Conservation (phyloP, 2,797 vertebrate species). For the Phaenicophaeus curvirostris region DNA sequence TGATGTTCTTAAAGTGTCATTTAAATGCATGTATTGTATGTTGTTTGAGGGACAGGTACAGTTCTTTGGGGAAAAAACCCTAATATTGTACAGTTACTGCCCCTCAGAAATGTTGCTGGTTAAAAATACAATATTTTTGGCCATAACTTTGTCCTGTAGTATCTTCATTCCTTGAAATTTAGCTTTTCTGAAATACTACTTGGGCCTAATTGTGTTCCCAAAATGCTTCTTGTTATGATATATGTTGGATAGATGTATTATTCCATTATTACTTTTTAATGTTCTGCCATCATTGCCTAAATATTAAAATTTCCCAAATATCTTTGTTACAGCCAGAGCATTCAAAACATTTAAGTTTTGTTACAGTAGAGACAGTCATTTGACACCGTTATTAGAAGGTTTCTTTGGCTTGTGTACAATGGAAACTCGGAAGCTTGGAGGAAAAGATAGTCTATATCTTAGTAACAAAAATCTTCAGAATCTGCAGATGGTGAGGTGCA, state of each 20-base stretch:
- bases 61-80: slow-evolving; percentile 9
- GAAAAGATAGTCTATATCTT: neutral
- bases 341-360: neutral
- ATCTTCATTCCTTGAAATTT: slow-evolving; percentile 73
- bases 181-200: slow-evolving; percentile 57
- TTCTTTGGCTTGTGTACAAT: neutral
- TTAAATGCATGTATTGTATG: slow-evolving; percentile 79
- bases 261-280: slow-evolving; percentile 15
- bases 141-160: slow-evolving; percentile 68
- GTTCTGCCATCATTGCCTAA: slow-evolving; percentile 14
- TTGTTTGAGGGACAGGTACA: slow-evolving; percentile 69
- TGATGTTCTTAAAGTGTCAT: slow-evolving; percentile 77
- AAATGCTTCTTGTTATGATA: slow-evolving; percentile 13
- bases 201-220: slow-evolving; percentile 11
- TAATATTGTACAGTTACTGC: slow-evolving; percentile 67
- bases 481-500: neutral
- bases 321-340: neutral
- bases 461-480: neutral
- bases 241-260: slow-evolving; percentile 7
- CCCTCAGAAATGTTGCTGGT: slow-evolving; percentile 73
- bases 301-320: neutral
- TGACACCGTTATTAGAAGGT: neutral
- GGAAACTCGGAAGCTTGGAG: neutral
- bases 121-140: slow-evolving; percentile 80
- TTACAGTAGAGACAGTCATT: neutral